Base-by-base conservation (phyloP, 2,113 vertebrate genomes). In the Percopsis transmontana region DNA sequence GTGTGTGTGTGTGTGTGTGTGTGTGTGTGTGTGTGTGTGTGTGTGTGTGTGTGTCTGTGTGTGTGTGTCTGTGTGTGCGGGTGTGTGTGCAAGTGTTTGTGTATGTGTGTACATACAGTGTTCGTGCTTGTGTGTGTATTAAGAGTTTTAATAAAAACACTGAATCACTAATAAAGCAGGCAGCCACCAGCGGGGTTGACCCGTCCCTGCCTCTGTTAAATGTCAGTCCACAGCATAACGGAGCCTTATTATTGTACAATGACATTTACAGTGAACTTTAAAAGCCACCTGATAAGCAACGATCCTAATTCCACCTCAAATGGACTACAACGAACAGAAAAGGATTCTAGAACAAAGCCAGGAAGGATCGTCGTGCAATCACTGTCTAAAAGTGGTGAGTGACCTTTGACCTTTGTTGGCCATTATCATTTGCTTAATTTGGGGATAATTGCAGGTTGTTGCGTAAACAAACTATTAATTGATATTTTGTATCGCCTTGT, bases 251-350 rank as follows among this genome's bases (percentile, higher is more conserved):
- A 91, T 87, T 88, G 85, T 80, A 90, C 85, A 87, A 74, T 91
- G 91, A 90, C 91, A 92, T 92, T 92, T 92, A 77, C 65, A 60
- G 72, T 92, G 91, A 92, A 92, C 90, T 92, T 92, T 91, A 89
- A 89, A 89, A 87, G 85, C 69, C 84, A 78, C 50, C 58, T 82
- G 90, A 90, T 88, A 92, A 91, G 89, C 83, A 85, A 82, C 72
- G 58, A 73, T 76, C 78, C 66, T 76, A 82, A 85, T 86, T 79
- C 67, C 68, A 75, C 84, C 78, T 88, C 74, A 80, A 78, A 87
- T 80, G 68, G 76, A 74, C 77, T 75, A 83, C 76, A 88, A 86
- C 88, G 85, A 79, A n/a, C 58, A 24, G 50, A 67, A 72, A 33
- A 33, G 4, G 5, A 33, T 33, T 33, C 27, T 33, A 6, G 27